Conservation (phyloP, 2,113 vertebrate genomes). For the Triplophysa rosa region DNA sequence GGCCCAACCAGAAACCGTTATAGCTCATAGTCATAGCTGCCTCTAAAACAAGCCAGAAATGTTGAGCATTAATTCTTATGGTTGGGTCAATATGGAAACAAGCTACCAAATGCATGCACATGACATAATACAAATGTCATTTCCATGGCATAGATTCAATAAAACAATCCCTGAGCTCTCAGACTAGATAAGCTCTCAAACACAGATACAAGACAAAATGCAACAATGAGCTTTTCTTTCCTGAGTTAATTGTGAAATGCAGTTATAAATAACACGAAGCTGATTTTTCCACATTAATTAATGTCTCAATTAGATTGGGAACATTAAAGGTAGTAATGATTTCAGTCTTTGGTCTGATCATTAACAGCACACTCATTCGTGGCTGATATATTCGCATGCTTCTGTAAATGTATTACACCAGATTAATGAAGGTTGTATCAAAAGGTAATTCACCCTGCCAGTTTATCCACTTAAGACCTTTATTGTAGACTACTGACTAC, state of each 20-base stretch:
- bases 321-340: slow-evolving; percentile 81
- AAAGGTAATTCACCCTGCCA: slow-evolving; percentile 62
- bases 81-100: not conserved
- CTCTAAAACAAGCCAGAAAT: not conserved
- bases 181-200: slow-evolving; percentile 12
- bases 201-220: not conserved
- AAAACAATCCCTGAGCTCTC: not conserved
- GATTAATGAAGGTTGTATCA: slow-evolving; percentile 72
- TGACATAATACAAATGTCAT: not conserved
- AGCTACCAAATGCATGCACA: not conserved
- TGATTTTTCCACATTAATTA: slow-evolving; percentile 75
- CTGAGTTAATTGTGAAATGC: slow-evolving; percentile 72
- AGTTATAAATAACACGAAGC: slow-evolving; percentile 76
- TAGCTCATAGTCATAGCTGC: no score
- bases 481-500: slow-evolving; percentile 34
- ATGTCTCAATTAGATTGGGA: slow-evolving; percentile 80
- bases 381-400: slow-evolving; percentile 68
- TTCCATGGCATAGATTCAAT: not conserved
- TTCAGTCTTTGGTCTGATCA: slow-evolving; percentile 75
- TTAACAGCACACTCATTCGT: slow-evolving; percentile 74
- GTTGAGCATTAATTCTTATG: not conserved
- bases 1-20: no score
- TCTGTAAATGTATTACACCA: slow-evolving; percentile 72
- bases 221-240: slow-evolving; percentile 19
- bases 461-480: slow-evolving; percentile 48